phyloP scores from a whole-genome alignment of 2,797 vertebrate species.

The Basileuterus tristriatus region DNA sequence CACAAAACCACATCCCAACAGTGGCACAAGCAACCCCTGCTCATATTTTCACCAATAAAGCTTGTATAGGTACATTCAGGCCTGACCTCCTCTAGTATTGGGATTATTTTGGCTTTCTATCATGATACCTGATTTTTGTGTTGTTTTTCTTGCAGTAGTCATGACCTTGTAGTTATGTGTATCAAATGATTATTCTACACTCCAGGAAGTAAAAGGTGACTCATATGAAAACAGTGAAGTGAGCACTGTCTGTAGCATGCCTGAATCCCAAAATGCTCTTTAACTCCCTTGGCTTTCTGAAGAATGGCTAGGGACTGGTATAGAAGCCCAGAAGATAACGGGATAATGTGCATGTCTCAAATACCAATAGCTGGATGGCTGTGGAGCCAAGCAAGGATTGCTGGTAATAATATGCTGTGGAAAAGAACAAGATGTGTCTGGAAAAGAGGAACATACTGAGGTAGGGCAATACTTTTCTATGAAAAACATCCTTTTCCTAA shows the following conservation, averaged over 20 bases:
- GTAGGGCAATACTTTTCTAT: background rate
- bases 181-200: background rate
- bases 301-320: background rate
- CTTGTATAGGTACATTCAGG: background rate
- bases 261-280: background rate
- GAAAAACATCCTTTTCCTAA: background rate
- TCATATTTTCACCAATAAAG: background rate
- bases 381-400: background rate
- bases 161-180: background rate
- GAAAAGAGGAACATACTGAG: background rate
- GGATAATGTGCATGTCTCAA: background rate
- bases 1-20: background rate
- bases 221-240: background rate
- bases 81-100: background rate
- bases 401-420: background rate
- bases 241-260: background rate
- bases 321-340: background rate
- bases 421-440: background rate
- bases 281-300: background rate
- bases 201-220: background rate
- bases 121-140: background rate
- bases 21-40: background rate
- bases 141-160: background rate
- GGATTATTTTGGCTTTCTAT: background rate
- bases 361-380: background rate